Conservation (phyloP, 1,140 invertebrate genomes). For the Bombyx mandarina region DNA sequence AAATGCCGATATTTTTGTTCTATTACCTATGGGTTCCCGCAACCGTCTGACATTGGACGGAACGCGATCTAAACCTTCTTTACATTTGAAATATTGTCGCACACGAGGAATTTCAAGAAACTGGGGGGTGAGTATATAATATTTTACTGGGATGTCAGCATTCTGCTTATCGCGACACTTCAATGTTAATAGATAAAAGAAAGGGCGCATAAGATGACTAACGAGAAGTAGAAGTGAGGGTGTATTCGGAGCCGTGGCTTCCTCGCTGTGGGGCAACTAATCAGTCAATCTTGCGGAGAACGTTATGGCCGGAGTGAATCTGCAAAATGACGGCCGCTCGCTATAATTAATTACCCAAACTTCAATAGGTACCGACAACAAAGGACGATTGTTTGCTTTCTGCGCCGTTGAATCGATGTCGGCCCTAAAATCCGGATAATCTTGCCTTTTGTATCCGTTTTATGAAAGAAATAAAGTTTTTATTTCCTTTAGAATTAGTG, state of each 20-base stretch:
- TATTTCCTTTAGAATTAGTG: constrained; percentile 41
- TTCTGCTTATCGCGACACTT: no score
- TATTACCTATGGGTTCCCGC: no score
- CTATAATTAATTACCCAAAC: constrained; percentile 55
- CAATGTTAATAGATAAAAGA: no score
- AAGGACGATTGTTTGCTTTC: constrained; percentile 60
- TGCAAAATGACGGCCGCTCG: constrained; percentile 43
- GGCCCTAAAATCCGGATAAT: constrained; percentile 57
- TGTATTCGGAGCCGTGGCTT: constrained; percentile 3
- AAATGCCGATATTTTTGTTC: no score
- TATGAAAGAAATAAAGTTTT: constrained; percentile 58
- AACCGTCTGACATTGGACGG: no score
- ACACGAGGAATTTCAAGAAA: no score
- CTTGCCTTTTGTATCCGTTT: constrained; percentile 50
- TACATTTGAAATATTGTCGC: no score
- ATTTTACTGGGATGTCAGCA: no score
- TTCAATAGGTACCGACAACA: constrained; percentile 47
- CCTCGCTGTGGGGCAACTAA: constrained; percentile 25
- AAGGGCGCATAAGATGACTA: no score
- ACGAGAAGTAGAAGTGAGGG: constrained; percentile 2
- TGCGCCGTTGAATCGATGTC: constrained; percentile 47
- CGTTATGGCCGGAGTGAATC: constrained; percentile 45
- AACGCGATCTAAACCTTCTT: no score
- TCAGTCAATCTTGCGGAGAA: constrained; percentile 42
- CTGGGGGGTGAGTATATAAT: no score